Percentiles rank a stretch among this genome's conserved stretches.
These are phyloP conservation scores for Muschampia plurimacula DNA, from an alignment of 2,888 invertebrate genomes.

Conservation along the genomic window DNA sequence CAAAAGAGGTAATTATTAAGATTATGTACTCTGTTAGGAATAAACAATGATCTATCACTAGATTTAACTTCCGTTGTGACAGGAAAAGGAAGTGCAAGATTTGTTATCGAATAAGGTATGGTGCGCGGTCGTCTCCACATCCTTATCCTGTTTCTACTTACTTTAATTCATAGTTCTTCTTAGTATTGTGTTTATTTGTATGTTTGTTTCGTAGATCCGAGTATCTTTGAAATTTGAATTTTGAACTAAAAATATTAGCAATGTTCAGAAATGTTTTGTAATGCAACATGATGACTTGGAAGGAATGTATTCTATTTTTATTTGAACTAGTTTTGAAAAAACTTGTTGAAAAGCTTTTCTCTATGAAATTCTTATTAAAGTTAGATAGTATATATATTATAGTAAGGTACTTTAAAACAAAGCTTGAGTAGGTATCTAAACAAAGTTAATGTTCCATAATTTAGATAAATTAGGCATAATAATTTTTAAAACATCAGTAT, in stretches of 20 bases:
- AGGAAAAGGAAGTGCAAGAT: constrained; percentile 84
- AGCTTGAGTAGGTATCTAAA: too few relatives aligned
- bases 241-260: neutral
- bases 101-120: constrained; percentile 65
- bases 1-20: constrained; percentile 39
- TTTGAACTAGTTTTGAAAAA: constrained; percentile 14
- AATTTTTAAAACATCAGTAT: too few relatives aligned
- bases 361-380: neutral
- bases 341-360: neutral
- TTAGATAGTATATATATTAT: neutral
- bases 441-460: too few relatives aligned
- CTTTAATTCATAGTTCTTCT: constrained; percentile 10
- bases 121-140: constrained; percentile 52
- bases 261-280: constrained; percentile 1
- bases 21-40: constrained; percentile 22
- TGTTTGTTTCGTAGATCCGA: too few relatives aligned
- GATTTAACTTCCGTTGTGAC: constrained; percentile 62
- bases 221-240: neutral
- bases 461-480: too few relatives aligned
- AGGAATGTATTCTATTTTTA: constrained; percentile 26
- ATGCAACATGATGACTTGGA: constrained; percentile 10
- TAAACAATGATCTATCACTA: constrained; percentile 43
- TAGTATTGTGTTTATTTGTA: neutral
- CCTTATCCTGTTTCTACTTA: constrained; percentile 62
- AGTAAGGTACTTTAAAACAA: too few relatives aligned